Evolutionary conservation across 1,140 invertebrate species (phyloP), one percentile per base, ranked within the genome.

Genomic region (Maconellicoccus hirsutus): DNA sequence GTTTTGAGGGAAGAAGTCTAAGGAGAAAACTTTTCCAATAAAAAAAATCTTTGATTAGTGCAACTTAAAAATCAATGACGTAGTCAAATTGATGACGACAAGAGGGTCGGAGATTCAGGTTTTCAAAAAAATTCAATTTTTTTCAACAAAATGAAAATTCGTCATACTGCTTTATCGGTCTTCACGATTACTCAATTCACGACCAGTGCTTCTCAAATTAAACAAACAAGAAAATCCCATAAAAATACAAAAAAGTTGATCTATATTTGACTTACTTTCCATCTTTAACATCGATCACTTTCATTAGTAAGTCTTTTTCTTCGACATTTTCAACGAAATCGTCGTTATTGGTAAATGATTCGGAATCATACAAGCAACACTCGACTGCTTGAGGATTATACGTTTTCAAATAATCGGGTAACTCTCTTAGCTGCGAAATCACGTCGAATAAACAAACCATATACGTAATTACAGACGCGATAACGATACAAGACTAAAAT

Each of bases 341-440:
- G 1, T 75, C 39, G 33, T 71, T 81, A 79, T n/a, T 75, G 4
- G 25, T 66, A 66, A 66, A 66, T 66, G 61, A 66, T 25, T 66
- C 61, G 2, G 61, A 66, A 59, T 70, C 70, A 12, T 38, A 33
- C 4, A 70, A 26, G 33, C 39, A 42, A 52, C 70, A 70, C 33
- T 70, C 33, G 33, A 70, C 33, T 6, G 39, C 39, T 70, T 70
- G 70, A 52, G 61, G 19, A 25, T 66, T 66, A 22, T 78, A 75
- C 2, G 79, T 77, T 10, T 76, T 75, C 0, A 83, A 73, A 0
- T 73, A 77, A 3, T 78, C 72, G 16, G 77, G 73, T 71, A 80
- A 29, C 23, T 80, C 72, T 0, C 83, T 81, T 29, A 84, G 81
- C 61, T 66, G 22, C 21, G 16, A 23, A 59, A 12, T 4, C 10